Percentiles rank a stretch among this genome's conserved stretches.
Conservation (phyloP, 2,888 invertebrate genomes). For the Oxycera nigricornis region DNA sequence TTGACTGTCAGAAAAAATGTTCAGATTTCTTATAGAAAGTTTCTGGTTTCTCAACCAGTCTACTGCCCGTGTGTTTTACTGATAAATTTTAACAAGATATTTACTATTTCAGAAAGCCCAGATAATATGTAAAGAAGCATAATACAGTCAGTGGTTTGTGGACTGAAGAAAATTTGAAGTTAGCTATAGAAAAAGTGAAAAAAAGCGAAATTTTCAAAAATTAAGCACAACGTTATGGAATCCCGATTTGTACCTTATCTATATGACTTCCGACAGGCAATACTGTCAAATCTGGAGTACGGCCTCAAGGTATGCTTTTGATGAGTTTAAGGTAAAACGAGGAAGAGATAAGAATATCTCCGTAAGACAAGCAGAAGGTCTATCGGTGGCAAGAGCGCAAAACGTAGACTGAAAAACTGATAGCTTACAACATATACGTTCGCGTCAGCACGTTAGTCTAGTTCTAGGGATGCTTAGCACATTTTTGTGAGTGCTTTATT, state of each 20-base stretch:
- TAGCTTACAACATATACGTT: too few relatives aligned
- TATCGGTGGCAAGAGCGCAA: too few relatives aligned
- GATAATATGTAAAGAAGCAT: not conserved
- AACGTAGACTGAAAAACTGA: too few relatives aligned
- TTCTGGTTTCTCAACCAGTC: too few relatives aligned
- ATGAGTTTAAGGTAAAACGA: not conserved
- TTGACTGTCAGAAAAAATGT: too few relatives aligned
- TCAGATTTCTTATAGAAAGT: too few relatives aligned
- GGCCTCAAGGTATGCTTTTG: not conserved
- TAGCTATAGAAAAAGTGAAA: not conserved
- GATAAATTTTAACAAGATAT: not conserved
- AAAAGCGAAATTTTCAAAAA: not conserved
- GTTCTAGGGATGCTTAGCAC: too few relatives aligned
- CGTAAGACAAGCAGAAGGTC: too few relatives aligned
- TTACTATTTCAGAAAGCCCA: not conserved
- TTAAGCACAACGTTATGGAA: not conserved
- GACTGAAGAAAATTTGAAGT: not conserved
- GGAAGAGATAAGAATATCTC: too few relatives aligned
- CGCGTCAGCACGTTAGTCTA: too few relatives aligned
- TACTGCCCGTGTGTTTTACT: not conserved
- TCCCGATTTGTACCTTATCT: not conserved
- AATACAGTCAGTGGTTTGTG: not conserved
- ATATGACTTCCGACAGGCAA: not conserved
- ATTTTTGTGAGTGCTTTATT: too few relatives aligned
- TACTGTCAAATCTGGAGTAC: not conserved